phyloP scores from a whole-genome alignment of 2,113 vertebrate species.

The Struthidea cinerea region DNA sequence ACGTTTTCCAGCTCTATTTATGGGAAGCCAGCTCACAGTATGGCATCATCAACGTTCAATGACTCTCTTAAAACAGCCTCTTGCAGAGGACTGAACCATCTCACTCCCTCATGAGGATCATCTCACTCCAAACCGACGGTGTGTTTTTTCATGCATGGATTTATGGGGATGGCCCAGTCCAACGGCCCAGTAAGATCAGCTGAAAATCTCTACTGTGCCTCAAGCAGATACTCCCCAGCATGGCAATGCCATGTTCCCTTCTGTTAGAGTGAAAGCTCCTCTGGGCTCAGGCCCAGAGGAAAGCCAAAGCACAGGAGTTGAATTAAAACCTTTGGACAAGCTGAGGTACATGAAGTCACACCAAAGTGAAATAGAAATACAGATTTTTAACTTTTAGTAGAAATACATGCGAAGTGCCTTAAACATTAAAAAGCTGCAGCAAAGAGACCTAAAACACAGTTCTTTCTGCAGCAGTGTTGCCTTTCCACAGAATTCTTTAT shows the following conservation, averaged over 20 bases:
- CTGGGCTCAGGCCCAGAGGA: too few species aligned
- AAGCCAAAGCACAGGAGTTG: too few species aligned
- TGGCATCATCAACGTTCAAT: background rate
- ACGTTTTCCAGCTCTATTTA: background rate
- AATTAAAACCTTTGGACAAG: too few species aligned
- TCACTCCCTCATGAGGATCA: background rate
- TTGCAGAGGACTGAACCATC: background rate
- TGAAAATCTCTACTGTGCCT: background rate
- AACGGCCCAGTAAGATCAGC: background rate
- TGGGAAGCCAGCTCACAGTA: background rate
- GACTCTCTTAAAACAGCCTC: background rate
- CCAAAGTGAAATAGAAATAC: too few species aligned
- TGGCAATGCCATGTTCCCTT: background rate
- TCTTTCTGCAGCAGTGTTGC: too few species aligned
- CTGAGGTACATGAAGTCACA: too few species aligned
- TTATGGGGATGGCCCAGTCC: background rate
- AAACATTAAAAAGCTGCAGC: too few species aligned
- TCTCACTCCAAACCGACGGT: background rate
- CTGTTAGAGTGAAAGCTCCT: too few species aligned
- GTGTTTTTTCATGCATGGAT: background rate
- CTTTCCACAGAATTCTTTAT: too few species aligned
- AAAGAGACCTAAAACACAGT: too few species aligned
- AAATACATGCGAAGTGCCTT: too few species aligned
- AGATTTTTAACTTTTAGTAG: too few species aligned
- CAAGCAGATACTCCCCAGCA: background rate